These are phyloP conservation scores for Prunella strophiata DNA, from an alignment of 2,797 vertebrate species.

Conservation along the genomic window DNA sequence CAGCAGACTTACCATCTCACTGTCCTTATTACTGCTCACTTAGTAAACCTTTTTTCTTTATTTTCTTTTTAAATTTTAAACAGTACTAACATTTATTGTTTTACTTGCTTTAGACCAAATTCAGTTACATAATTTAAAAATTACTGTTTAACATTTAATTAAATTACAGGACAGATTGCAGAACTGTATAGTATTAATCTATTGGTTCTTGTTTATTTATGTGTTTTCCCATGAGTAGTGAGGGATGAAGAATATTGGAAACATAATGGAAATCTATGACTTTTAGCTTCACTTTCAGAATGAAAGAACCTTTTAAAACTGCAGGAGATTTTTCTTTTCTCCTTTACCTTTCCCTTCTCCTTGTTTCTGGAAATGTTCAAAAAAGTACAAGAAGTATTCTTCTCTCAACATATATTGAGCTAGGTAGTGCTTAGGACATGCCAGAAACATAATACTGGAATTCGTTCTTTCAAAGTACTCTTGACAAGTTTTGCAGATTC, in stretches of 20 bases:
- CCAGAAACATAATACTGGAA: background rate
- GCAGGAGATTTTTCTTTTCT: background rate
- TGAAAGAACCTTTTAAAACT: background rate
- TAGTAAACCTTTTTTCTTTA: background rate
- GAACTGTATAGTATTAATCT: background rate
- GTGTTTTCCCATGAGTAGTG: background rate
- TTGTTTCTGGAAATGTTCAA: background rate
- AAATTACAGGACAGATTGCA: background rate
- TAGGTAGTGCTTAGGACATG: background rate
- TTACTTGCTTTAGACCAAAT: background rate
- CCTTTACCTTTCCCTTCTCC: background rate
- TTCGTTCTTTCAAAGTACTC: background rate
- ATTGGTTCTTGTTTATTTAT: background rate
- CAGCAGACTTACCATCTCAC: background rate
- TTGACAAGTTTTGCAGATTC: background rate
- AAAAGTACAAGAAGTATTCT: background rate
- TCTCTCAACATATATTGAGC: background rate
- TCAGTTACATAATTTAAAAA: background rate
- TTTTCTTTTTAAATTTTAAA: background rate
- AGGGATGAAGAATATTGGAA: background rate
- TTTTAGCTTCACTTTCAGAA: background rate
- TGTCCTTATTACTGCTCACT: background rate
- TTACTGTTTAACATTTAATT: background rate
- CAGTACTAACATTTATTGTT: background rate
- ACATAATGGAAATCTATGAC: background rate